These are phyloP conservation scores for Pogonomyrmex barbatus DNA, from an alignment of 1,140 invertebrate genomes.

Conservation along the genomic window DNA sequence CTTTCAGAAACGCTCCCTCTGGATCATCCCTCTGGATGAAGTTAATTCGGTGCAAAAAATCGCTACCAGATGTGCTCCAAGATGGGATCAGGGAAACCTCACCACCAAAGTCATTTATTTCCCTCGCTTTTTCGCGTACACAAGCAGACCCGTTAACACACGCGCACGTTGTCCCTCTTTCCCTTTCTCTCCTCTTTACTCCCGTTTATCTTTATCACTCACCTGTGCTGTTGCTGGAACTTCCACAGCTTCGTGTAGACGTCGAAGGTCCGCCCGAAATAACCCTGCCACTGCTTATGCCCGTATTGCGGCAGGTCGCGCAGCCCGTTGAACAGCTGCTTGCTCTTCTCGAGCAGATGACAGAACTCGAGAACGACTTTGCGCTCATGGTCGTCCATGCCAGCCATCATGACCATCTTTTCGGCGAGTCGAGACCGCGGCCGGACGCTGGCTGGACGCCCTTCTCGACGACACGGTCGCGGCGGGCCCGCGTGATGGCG, in stretches of 20 bases:
- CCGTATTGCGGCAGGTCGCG: constrained; percentile 98
- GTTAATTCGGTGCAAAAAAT: not conserved
- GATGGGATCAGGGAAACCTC: not conserved
- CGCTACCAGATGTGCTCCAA: constrained; percentile 11
- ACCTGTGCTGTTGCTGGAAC: constrained; percentile 98
- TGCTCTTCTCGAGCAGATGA: constrained; percentile 98
- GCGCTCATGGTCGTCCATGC: constrained; percentile 94
- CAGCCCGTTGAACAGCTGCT: constrained; percentile 98
- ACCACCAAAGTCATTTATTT: constrained; percentile 8
- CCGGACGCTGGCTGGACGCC: constrained; percentile 78
- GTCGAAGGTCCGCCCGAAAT: constrained; percentile 99
- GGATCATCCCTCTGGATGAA: not conserved
- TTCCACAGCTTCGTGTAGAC: constrained; percentile 99
- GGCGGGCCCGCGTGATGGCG: constrained; percentile 83
- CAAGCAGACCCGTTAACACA: not conserved
- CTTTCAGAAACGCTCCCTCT: not conserved
- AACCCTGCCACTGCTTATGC: constrained; percentile 99
- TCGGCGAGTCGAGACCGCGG: constrained; percentile 79
- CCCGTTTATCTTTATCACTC: constrained; percentile 72
- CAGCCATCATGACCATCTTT: constrained; percentile 90
- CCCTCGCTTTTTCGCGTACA: constrained; percentile 24
- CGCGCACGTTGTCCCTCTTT: constrained; percentile 1
- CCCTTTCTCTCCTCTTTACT: not conserved
- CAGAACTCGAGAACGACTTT: constrained; percentile 98
- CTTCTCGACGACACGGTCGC: constrained; percentile 77